Evolutionary conservation across 2,888 invertebrate species (phyloP), one percentile per base, ranked within the genome.

Genomic region (Seladonia tumulorum): DNA sequence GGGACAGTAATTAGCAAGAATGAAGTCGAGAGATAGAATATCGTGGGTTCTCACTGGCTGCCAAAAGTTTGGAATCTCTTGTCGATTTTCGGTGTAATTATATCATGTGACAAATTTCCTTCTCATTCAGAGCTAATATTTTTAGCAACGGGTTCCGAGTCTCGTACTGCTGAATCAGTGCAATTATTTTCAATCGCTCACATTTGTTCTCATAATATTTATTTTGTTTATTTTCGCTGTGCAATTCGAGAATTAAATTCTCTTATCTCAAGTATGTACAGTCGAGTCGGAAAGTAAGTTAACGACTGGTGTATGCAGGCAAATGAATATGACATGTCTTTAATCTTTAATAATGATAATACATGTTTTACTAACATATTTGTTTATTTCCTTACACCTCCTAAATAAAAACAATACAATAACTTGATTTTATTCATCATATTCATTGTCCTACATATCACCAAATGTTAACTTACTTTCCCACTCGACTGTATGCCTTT

Each of bases 41-140:
- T 63, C 63, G 25, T 1, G 5, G 12, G 16, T 29, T 1, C 25
- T 25, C 14, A 14, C 60, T 60, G 60, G 0, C 14, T 25, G 60
- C 60, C 60, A 60, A 60, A 25, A 60, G 25, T 60, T n/a, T 60
- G 60, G 60, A 60, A 60, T 60, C 60, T n/a, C 25, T 60, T 60
- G 60, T 60, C 60, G 25, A 60, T 25, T 60, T 25, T 25, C 14
- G 25, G 60, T 25, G 5, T 60, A 60, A 60, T 25, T 60, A 60
- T 60, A 60, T 25, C 25, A 14, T 14, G 1, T 60, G 25, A 25
- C 14, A 60, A 60, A 60, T 60, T 14, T 60, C 25, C 25, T 25
- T 25, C 25, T 60, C 12, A 60, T 14, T 60, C 22, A 12, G 12
- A 25, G 25, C 60, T 25, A 25, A 60, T 25, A 60, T 60, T 60